A percentile compares a stretch with the other conserved stretches of the same genome.
phyloP scores from a whole-genome alignment of 2,113 vertebrate species.

The Corythornis madagascariensis region DNA sequence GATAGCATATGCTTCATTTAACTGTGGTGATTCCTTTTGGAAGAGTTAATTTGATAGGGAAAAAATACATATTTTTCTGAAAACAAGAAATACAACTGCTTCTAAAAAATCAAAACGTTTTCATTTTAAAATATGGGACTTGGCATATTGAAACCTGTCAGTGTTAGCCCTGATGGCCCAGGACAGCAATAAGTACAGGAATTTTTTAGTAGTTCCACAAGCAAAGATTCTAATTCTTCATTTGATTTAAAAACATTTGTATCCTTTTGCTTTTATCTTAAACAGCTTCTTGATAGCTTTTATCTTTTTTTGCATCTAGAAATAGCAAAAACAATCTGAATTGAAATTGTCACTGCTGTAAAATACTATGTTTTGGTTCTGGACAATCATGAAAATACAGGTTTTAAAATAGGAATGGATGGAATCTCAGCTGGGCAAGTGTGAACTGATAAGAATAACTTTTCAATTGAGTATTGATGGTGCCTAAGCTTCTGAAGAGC shows the following conservation, averaged over 20 bases:
- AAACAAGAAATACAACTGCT: not conserved
- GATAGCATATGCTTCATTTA: not conserved
- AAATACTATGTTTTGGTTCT: not conserved
- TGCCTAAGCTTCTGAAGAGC: not conserved
- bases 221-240: not conserved
- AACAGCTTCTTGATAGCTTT: not conserved
- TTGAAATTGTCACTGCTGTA: not conserved
- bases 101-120: not conserved
- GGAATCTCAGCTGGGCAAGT: not conserved
- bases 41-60: not conserved
- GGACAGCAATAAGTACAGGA: not conserved
- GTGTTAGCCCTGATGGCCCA: not conserved
- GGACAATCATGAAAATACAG: not conserved
- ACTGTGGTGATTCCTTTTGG: not conserved
- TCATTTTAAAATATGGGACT: not conserved
- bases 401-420: not conserved
- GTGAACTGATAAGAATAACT: not conserved
- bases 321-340: not conserved
- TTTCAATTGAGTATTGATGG: not conserved
- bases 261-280: not conserved
- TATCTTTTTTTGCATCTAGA: not conserved
- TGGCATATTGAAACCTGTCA: not conserved
- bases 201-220: not conserved
- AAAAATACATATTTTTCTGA: not conserved
- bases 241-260: not conserved